Conservation (phyloP, 2,888 invertebrate species). For the Toxonevra muliebris region DNA sequence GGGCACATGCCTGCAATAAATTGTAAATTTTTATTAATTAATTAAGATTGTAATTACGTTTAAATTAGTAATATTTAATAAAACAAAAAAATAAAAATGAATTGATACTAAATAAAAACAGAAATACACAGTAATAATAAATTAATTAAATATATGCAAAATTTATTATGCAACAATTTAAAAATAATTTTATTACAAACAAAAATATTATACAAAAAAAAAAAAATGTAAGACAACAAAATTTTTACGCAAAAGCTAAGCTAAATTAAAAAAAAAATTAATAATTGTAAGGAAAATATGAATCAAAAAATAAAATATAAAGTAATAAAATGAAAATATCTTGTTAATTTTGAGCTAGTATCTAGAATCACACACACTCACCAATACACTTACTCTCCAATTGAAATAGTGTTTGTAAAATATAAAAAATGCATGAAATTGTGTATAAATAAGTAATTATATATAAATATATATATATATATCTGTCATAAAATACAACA, state of each 20-base stretch:
- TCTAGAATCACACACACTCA: not conserved
- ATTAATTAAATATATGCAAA: not conserved
- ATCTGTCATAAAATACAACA: constrained; percentile 15
- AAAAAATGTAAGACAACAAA: not conserved
- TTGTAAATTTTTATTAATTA: too few relatives aligned
- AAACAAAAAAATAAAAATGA: too few relatives aligned
- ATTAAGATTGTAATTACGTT: too few relatives aligned
- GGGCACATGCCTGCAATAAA: too few relatives aligned
- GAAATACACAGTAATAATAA: too few relatives aligned
- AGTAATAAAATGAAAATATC: constrained; percentile 1
- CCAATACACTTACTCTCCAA: not conserved
- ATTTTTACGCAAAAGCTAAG: constrained; percentile 52
- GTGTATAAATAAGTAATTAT: not conserved
- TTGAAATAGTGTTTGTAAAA: not conserved
- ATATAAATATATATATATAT: constrained; percentile 17
- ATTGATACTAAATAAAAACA: too few relatives aligned
- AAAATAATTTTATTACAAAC: constrained; percentile 39
- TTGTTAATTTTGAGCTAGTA: constrained; percentile 16
- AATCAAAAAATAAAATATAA: constrained; percentile 18
- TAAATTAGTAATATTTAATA: too few relatives aligned
- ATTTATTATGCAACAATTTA: not conserved
- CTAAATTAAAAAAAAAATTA: constrained; percentile 52
- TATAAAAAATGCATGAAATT: not conserved
- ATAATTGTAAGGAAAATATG: constrained; percentile 29
- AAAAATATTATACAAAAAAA: constrained; percentile 30